Evolutionary conservation across 2,888 invertebrate genomes (phyloP).

Genomic region (Drosophila maculinotata): DNA sequence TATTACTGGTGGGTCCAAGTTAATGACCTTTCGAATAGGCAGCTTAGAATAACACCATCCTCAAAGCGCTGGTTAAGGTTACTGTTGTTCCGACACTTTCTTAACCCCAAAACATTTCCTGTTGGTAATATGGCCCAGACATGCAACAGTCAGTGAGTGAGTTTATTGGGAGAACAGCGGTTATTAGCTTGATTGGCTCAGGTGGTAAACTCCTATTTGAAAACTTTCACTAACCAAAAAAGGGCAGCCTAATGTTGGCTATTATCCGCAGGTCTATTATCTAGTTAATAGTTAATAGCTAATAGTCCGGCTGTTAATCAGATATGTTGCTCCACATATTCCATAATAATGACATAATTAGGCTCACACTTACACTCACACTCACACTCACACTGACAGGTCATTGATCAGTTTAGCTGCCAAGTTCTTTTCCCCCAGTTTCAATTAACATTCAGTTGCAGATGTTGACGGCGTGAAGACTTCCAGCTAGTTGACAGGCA

Average conservation of each 20-base stretch:
- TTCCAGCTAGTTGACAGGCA: constrained; percentile 51
- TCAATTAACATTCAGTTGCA: constrained; percentile 53
- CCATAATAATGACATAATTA: constrained; percentile 43
- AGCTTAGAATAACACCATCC: constrained; percentile 33
- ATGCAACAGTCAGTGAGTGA: constrained; percentile 56
- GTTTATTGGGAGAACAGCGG: constrained; percentile 40
- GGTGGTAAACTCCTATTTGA: constrained; percentile 60
- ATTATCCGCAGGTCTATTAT: constrained; percentile 55
- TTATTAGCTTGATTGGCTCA: constrained; percentile 54
- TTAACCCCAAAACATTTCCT: constrained; percentile 61
- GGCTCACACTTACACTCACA: no score
- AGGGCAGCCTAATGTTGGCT: constrained; percentile 44
- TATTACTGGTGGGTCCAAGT: constrained; percentile 19
- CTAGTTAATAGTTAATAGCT: constrained; percentile 52
- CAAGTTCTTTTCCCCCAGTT: constrained; percentile 28
- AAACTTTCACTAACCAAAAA: constrained; percentile 65
- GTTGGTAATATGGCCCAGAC: constrained; percentile 56
- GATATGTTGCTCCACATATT: constrained; percentile 21
- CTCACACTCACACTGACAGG: constrained; percentile 6
- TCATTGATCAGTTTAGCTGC: constrained; percentile 40
- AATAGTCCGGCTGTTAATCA: constrained; percentile 14
- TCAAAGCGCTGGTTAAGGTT: constrained; percentile 1
- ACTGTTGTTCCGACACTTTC: constrained; percentile 61
- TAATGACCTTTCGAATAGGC: constrained; percentile 47
- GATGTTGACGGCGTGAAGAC: no score